Evolutionary conservation across 64 coral and sea anemone species (phyloP), one percentile per base, ranked within the genome.

Genomic region (Cladopsammia gracilis): DNA sequence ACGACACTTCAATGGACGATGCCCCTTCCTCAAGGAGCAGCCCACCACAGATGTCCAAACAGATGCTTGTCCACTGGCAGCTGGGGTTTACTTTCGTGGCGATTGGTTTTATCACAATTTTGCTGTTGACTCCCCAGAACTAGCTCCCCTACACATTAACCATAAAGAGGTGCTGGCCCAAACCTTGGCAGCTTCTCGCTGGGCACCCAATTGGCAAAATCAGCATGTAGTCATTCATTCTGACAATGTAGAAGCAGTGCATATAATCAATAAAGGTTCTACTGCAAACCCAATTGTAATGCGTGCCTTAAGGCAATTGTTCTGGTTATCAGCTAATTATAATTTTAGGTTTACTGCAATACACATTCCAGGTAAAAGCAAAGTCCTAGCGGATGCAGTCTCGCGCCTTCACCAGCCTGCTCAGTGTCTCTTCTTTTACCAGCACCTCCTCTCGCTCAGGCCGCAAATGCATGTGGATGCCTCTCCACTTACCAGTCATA

Each of bases 231-330:
- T n/a, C n/a, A n/a, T n/a, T n/a, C n/a, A n/a, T n/a, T n/a, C n/a
- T n/a, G n/a, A n/a, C n/a, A n/a, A n/a, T n/a, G n/a, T n/a, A n/a
- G n/a, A n/a, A n/a, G n/a, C n/a, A n/a, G 80, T 42, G 0, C 58
- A 84, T 14, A 84, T 84, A n/a, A 84, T 84, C 54, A 84, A 84
- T 25, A 84, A 84, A 24, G 80, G 80, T 13, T 26, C 59, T 6
- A 84, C 80, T 1, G 20, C 20, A 3, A 22, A 84, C 25, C 80
- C 80, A 12, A 23, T 62, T 19, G 22, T 84, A 10, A 84, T 84
- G 58, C 13, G 6, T 18, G 24, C 3, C 6, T 42, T 84, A 7
- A 47, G 58, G 10, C n/a, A 47, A 6, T 15, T 84, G 5, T 84
- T 84, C 11, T 84, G 80, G 80, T 12, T 84, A 3, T 84, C 80